Evolutionary conservation across 2,797 vertebrate genomes (phyloP).

Genomic region (Alosa sapidissima): DNA sequence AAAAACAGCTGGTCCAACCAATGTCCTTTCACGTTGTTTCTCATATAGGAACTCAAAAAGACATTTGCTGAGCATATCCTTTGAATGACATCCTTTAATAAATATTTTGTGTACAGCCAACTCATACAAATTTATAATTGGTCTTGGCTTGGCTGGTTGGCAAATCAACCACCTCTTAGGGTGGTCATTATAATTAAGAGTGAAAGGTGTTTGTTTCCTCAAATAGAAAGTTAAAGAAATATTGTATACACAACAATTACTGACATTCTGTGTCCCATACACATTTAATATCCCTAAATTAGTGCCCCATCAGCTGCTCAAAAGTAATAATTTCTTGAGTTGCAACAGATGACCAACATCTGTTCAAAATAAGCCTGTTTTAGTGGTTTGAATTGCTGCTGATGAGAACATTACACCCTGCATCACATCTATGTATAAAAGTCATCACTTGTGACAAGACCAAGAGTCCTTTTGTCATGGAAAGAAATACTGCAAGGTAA

Average conservation of each 20-base stretch:
- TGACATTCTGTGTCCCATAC: not conserved
- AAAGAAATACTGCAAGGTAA: not conserved
- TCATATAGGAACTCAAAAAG: not conserved
- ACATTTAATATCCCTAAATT: not conserved
- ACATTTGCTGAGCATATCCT: not conserved
- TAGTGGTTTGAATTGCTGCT: not conserved
- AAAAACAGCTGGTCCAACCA: not conserved
- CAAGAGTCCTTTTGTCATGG: not conserved
- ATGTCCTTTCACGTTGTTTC: not conserved
- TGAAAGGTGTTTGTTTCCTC: not conserved
- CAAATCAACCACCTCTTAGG: not conserved
- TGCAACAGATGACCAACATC: not conserved
- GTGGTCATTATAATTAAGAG: slow-evolving; percentile 9
- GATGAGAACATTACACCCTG: not conserved
- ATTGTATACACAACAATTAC: not conserved
- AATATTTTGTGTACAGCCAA: not conserved
- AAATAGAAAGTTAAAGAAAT: not conserved
- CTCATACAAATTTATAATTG: not conserved
- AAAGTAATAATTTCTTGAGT: not conserved
- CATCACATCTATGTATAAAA: not conserved
- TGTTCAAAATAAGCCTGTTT: not conserved
- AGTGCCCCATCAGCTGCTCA: not conserved
- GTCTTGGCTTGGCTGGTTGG: not conserved
- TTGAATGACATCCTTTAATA: not conserved
- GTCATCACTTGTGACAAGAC: not conserved